Evolutionary conservation across 2,113 vertebrate genomes (phyloP), one percentile per base, ranked within the genome.

Genomic region (Tetrao urogallus): DNA sequence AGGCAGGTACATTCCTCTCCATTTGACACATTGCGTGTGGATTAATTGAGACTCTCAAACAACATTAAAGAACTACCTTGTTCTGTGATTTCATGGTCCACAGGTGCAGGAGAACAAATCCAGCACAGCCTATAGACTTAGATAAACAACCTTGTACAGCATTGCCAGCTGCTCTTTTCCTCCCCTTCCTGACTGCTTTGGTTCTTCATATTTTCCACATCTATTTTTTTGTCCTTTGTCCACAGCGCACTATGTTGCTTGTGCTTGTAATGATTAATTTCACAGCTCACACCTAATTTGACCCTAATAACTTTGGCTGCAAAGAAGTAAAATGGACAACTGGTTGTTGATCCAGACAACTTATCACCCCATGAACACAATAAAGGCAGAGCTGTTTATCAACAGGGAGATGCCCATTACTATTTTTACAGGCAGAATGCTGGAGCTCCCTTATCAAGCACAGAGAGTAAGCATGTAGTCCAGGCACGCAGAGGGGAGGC

Each of bases 351-450:
- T 90, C 77, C 87, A 91, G 94, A 92, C 84, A 86, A 89, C 70
- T 92, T 94, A 93, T 90, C 92, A 58, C 21, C 22, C 65, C 19
- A 4, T 3, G 66, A 88, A 78, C 86, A 95, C 88, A 96, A 96
- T 91, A 85, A 95, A 85, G 66, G 93, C 84, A 81, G 85, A 79
- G 69, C 43, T 92, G 80, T 72, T 96, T 96, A 93, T 95, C 95
- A 94, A 24, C 54, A 65, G 60, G 89, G 91, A 95, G 94, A 95
- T 94, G 93, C 84, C 91, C 72, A 45, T 86, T 83, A 83, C 77
- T 97, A 92, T 95, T 97, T 95, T 92, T 43, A 88, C 85, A 96
- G 95, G 78, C 94, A 89, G 63, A 83, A 56, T 45, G 70, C 90
- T 2, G 2, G 86, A 78, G 72, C 85, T 94, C 90, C 85, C 91